Base-by-base conservation (phyloP, 2,113 vertebrate genomes). In the Pollachius pollachius region DNA sequence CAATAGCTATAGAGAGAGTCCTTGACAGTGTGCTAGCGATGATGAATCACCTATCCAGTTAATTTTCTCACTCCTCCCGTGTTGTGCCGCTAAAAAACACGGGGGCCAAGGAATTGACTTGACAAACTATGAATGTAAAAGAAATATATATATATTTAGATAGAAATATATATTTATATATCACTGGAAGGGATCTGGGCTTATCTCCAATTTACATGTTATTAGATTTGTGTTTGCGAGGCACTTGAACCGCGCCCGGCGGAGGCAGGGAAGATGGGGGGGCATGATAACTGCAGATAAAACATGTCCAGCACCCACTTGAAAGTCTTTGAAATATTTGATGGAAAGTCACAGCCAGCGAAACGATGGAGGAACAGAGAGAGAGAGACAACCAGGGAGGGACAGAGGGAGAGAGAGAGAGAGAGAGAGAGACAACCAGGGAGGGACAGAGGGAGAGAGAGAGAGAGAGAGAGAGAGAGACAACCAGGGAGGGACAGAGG, bases 1-100 rank as follows among this genome's bases (percentile, higher is more conserved):
- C 94, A 94, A 94, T 92, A 94, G 94, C 95, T 95, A 96, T 96
- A 95, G 94, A 94, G 95, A 95, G 96, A 98, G 96, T 97, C 95
- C 95, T 97, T 98, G 97, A 99, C 97, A 99, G 97, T 96, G 95
- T 95, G 89, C 94, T 96, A 95, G 96, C 95, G 95, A 95, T 98
- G 97, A 99, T 98, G 96, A 99, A 99, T 99, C 95, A 98, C 96
- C 95, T 95, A 96, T 92, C 95, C 94, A 95, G 95, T 98, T 98
- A 97, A 99, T 98, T 98, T 95, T 98, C 96, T 97, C 95, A 95
- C 95, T 94, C 94, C 94, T 97, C 94, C 93, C 95, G 95, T 98
- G 95, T 95, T 98, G 95, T 96, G 95, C 94, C 93, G 93, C 95
- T 97, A 96, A 98, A 97, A 48, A 57, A 57, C 54, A 96, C 95